Percentiles rank a stretch among this genome's conserved stretches.
These are phyloP conservation scores for Agrotis exclamationis DNA, from an alignment of 2,888 invertebrate genomes.

Conservation along the genomic window DNA sequence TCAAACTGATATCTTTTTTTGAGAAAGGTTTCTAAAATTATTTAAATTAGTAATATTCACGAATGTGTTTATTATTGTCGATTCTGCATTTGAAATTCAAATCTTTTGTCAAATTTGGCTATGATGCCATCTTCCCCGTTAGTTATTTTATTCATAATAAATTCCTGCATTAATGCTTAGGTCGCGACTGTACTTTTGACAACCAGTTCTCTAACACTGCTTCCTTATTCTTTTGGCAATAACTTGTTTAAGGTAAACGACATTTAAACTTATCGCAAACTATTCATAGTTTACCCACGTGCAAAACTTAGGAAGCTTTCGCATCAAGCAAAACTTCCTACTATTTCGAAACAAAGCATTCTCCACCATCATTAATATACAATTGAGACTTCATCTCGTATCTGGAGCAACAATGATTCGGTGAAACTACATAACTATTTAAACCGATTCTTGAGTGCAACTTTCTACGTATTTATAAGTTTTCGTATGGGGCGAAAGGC, in stretches of 20 bases:
- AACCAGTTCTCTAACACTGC: conserved; percentile 43
- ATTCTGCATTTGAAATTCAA: conserved; percentile 29
- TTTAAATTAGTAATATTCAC: conserved; percentile 1
- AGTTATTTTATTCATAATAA: conserved; percentile 3
- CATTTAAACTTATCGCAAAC: conserved; percentile 10
- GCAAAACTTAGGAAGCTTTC: conserved; percentile 14
- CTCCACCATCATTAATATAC: conserved; percentile 17
- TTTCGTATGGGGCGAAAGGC: conserved; percentile 60
- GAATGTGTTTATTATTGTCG: neutral
- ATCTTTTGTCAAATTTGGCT: conserved; percentile 24
- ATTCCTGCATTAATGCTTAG: conserved; percentile 24
- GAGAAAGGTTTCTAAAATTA: neutral
- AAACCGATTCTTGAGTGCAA: conserved; percentile 36
- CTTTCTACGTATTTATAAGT: conserved; percentile 56
- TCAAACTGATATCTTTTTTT: neutral
- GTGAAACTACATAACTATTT: conserved; percentile 37
- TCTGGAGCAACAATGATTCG: conserved; percentile 33
- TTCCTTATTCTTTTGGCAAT: conserved; percentile 39
- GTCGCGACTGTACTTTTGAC: conserved; percentile 27
- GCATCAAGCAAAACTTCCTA: conserved; percentile 2
- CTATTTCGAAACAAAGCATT: conserved; percentile 20
- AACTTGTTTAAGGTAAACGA: conserved; percentile 17
- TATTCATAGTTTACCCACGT: conserved; percentile 6
- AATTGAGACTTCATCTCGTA: conserved; percentile 29
- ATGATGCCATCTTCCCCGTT: conserved; percentile 38